These are phyloP conservation scores for Nemotelus nigrinus DNA, from an alignment of 2,888 invertebrate species.

Conservation along the genomic window DNA sequence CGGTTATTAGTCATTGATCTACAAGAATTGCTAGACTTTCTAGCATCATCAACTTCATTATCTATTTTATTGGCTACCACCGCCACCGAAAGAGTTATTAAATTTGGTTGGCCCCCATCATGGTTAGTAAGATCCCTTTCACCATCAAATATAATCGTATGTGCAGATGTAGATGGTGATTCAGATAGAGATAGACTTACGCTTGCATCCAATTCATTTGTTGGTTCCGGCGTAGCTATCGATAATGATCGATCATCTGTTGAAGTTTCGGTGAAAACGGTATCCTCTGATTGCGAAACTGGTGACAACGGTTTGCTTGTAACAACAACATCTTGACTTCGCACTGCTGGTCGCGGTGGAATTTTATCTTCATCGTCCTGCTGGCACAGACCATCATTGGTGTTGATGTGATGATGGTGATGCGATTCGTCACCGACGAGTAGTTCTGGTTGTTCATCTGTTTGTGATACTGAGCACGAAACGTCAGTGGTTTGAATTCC, in stretches of 20 bases:
- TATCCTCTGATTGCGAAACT: neutral
- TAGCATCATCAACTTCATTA: conserved; percentile 21
- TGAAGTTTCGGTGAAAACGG: neutral
- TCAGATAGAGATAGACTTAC: conserved; percentile 52
- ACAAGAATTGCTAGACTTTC: conserved; percentile 19
- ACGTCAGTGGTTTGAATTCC: conserved; percentile 78
- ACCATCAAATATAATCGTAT: conserved; percentile 66
- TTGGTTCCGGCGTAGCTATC: conserved; percentile 38
- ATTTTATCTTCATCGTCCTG: conserved; percentile 17
- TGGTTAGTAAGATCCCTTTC: conserved; percentile 8
- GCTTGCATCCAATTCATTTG: conserved; percentile 50
- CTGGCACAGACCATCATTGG: conserved; percentile 30
- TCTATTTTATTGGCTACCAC: neutral
- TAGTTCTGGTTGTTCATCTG: conserved; percentile 76
- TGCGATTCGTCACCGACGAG: conserved; percentile 52
- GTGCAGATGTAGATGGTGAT: conserved; percentile 45
- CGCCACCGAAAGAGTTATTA: conserved; percentile 24
- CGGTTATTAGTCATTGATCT: conserved; percentile 5
- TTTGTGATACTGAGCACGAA: conserved; percentile 77
- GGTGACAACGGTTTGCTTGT: neutral
- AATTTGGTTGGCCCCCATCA: conserved; percentile 9
- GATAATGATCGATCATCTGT: conserved; percentile 19
- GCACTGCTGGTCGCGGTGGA: neutral
- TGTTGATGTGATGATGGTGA: conserved; percentile 44
- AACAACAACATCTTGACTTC: neutral